Evolutionary conservation across 2,113 vertebrate species (phyloP).

Genomic region (Asarcornis scutulata): DNA sequence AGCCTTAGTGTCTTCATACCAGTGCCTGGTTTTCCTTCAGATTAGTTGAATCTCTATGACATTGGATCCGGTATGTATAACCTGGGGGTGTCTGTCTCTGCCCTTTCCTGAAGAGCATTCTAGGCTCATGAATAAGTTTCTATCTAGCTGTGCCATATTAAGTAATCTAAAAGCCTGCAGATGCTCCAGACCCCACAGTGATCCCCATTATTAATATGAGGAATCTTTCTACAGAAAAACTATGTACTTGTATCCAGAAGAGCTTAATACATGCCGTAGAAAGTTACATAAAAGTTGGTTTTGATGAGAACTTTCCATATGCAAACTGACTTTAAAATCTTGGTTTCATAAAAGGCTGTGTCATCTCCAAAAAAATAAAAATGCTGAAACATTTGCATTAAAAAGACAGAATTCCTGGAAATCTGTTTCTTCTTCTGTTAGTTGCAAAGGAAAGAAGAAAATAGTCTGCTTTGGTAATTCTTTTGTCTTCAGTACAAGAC

Average conservation of each 20-base stretch:
- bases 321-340: not conserved
- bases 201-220: not conserved
- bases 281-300: not conserved
- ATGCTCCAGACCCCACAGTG: not conserved
- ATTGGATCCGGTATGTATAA: not conserved
- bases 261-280: not conserved
- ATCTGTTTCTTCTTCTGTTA: conserved; percentile 6
- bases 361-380: not conserved
- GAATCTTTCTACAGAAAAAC: not conserved
- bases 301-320: not conserved
- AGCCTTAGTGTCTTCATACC: not conserved
- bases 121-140: not conserved
- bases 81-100: not conserved
- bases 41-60: not conserved
- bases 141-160: not conserved
- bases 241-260: not conserved
- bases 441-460: conserved; percentile 21
- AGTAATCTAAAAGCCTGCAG: not conserved
- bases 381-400: conserved; percentile 9
- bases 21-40: not conserved
- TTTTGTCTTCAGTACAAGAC: conserved; percentile 25
- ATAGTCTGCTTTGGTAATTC: not conserved
- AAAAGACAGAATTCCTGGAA: conserved; percentile 45
- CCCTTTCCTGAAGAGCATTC: not conserved
- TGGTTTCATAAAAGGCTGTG: conserved; percentile 13